Evolutionary conservation across 2,113 vertebrate genomes (phyloP).

Genomic region (Oryzias melastigma): DNA sequence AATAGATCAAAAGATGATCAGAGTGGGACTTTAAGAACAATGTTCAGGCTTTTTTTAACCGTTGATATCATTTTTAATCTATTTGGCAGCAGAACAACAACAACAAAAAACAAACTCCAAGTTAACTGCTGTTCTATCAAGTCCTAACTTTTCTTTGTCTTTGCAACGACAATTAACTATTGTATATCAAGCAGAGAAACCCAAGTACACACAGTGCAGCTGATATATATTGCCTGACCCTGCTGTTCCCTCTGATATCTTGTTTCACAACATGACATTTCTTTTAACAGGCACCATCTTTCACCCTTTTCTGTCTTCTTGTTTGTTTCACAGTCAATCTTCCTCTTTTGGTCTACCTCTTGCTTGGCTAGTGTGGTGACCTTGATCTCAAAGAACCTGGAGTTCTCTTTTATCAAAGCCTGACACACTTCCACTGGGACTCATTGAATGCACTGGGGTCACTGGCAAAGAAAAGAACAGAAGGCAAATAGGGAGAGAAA

Average conservation of each 20-base stretch:
- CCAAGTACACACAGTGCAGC: slow-evolving; percentile 17
- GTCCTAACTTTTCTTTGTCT: slow-evolving; percentile 22
- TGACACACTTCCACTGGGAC: slow-evolving; percentile 61
- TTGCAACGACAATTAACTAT: slow-evolving; percentile 25
- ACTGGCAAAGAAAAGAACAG: slow-evolving; percentile 60
- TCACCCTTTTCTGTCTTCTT: slow-evolving; percentile 31
- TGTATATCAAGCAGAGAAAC: slow-evolving; percentile 25
- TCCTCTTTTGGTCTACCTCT: slow-evolving; percentile 36
- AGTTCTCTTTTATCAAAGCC: slow-evolving; percentile 59
- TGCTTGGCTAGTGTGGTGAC: slow-evolving; percentile 48
- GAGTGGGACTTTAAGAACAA: no score
- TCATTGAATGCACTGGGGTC: slow-evolving; percentile 56
- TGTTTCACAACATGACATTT: slow-evolving; percentile 60
- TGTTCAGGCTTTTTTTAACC: not conserved
- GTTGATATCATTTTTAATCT: not conserved
- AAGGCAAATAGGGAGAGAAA: slow-evolving; percentile 50
- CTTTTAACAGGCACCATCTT: slow-evolving; percentile 48
- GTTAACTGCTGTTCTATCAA: not conserved
- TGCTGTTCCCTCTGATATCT: slow-evolving; percentile 47
- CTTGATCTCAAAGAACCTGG: slow-evolving; percentile 58
- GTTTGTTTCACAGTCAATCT: slow-evolving; percentile 49
- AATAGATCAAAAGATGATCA: no score
- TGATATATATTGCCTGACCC: slow-evolving; percentile 25
- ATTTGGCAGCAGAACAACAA: not conserved
- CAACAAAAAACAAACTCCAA: not conserved